Percentiles rank a stretch among this genome's conserved stretches.
phyloP scores from a whole-genome alignment of 2,888 invertebrate species.

The Dicranocentrus wangi region DNA sequence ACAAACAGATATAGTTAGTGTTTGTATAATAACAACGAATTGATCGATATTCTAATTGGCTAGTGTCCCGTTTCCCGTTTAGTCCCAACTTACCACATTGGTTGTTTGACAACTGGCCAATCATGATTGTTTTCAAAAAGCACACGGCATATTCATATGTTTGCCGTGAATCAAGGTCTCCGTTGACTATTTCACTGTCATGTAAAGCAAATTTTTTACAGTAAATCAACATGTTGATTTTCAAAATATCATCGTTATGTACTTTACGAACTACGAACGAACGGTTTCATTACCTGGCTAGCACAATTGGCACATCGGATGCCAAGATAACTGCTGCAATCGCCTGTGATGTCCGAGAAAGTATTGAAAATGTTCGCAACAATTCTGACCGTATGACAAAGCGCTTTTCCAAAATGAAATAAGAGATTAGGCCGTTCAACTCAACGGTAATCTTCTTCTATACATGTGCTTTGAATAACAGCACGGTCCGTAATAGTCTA shows the following conservation, averaged over 20 bases:
- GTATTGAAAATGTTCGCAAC: slow-evolving; percentile 26
- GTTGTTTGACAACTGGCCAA: background rate
- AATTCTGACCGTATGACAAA: slow-evolving; percentile 33
- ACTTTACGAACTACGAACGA: background rate
- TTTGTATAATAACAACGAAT: no score
- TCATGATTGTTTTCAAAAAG: slow-evolving; percentile 11
- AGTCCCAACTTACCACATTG: slow-evolving; percentile 45
- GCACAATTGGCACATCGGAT: slow-evolving; percentile 41
- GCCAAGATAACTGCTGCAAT: slow-evolving; percentile 16
- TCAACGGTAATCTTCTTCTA: slow-evolving; percentile 24
- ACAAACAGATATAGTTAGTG: background rate
- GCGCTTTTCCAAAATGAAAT: slow-evolving; percentile 47
- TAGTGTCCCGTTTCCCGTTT: no score
- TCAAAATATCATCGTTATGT: background rate
- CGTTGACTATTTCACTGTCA: slow-evolving; percentile 8
- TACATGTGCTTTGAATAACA: background rate
- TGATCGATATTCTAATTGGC: background rate
- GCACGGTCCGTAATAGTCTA: slow-evolving; percentile 29
- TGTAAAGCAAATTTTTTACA: background rate
- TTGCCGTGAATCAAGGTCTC: background rate
- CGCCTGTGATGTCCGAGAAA: slow-evolving; percentile 16
- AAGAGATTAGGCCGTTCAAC: slow-evolving; percentile 27
- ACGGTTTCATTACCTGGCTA: slow-evolving; percentile 18
- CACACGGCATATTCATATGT: slow-evolving; percentile 18
- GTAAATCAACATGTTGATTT: background rate